Evolutionary conservation across 2,113 vertebrate species (phyloP).

Genomic region (Heterochromis multidens): DNA sequence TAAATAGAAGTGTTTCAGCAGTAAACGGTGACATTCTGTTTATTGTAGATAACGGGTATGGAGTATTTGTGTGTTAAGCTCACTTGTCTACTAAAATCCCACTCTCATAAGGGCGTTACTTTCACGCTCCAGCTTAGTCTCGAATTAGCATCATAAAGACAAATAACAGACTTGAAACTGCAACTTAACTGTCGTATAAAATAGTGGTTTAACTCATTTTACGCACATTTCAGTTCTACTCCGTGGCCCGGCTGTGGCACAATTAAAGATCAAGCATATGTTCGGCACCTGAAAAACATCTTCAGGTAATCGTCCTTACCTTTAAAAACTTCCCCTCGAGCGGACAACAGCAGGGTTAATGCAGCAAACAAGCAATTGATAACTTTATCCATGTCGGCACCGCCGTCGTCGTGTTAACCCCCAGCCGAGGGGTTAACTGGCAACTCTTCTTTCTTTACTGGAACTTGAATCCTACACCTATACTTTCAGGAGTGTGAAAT

Average conservation of each 20-base stretch:
- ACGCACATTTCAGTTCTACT: background rate
- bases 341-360: slow-evolving; percentile 70
- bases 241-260: background rate
- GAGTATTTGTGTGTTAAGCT: background rate
- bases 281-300: background rate
- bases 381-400: slow-evolving; percentile 80
- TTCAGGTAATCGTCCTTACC: slow-evolving; percentile 66
- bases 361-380: slow-evolving; percentile 69
- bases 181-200: background rate
- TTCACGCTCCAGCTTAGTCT: background rate
- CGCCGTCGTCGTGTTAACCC: slow-evolving; percentile 57
- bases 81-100: background rate
- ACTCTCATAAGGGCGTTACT: background rate
- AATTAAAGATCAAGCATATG: background rate
- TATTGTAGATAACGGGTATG: background rate
- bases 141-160: background rate
- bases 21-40: background rate
- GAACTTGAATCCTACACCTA: slow-evolving; percentile 43
- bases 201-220: slow-evolving; percentile 11
- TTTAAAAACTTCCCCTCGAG: slow-evolving; percentile 76
- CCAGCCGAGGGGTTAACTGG: slow-evolving; percentile 65
- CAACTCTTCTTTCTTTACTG: slow-evolving; percentile 54
- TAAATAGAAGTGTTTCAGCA: background rate
- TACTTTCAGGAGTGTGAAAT: slow-evolving; percentile 16
- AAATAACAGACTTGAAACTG: background rate